Evolutionary conservation across 2,888 invertebrate species (phyloP).

Genomic region (Rhagonycha fulva): DNA sequence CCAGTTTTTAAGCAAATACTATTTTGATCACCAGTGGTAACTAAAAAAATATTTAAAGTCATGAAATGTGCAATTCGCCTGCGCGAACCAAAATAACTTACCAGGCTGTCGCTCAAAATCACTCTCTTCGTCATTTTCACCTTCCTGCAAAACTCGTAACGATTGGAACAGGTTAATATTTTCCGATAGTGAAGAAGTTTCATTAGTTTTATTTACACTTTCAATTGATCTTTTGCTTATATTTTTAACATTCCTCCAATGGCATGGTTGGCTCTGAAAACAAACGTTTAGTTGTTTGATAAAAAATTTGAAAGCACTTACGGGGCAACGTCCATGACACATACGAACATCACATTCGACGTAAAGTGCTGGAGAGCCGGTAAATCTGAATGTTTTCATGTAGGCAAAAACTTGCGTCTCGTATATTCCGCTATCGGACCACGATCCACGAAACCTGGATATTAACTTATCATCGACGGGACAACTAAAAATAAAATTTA

Average conservation of each 20-base stretch:
- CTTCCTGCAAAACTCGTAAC: conserved; percentile 83
- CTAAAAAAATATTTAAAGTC: conserved; percentile 32
- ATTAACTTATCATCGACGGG: conserved; percentile 93
- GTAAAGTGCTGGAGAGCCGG: conserved; percentile 90
- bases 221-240: conserved; percentile 75
- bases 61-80: not conserved
- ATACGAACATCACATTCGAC: conserved; percentile 94
- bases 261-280: conserved; percentile 85
- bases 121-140: conserved; percentile 67
- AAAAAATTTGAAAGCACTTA: conserved; percentile 56
- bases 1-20: conserved; percentile 56
- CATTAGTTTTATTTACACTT: conserved; percentile 50
- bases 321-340: conserved; percentile 94
- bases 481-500: conserved; percentile 62
- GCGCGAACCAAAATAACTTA: not conserved
- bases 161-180: conserved; percentile 91
- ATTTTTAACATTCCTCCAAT: conserved; percentile 88
- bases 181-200: conserved; percentile 69
- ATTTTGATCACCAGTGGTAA: conserved; percentile 43
- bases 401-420: conserved; percentile 94
- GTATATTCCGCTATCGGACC: conserved; percentile 87
- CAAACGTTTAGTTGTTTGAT: conserved; percentile 12
- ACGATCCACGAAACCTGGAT: conserved; percentile 90
- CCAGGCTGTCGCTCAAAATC: conserved; percentile 1
- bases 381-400: conserved; percentile 93